A percentile compares a stretch with the other conserved stretches of the same genome.
Conservation (phyloP, 1,140 invertebrate species). For the Drosophila subpulchrella region DNA sequence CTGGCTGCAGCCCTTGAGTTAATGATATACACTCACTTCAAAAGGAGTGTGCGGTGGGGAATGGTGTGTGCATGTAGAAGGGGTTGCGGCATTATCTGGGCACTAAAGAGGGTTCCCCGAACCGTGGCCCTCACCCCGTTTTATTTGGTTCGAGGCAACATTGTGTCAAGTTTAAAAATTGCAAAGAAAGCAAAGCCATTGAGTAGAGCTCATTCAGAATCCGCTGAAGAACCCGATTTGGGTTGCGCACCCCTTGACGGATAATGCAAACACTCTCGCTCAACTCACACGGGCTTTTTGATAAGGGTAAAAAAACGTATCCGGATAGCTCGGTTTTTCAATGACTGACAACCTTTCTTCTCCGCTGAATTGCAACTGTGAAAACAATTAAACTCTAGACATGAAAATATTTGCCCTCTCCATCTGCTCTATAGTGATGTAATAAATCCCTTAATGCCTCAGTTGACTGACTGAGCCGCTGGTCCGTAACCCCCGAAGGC, state of each 20-base stretch:
- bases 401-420: conserved; percentile 70
- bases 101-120: conserved; percentile 48
- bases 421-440: conserved; percentile 55
- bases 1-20: conserved; percentile 70
- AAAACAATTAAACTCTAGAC: conserved; percentile 77
- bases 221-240: conserved; percentile 48
- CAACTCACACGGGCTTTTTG: conserved; percentile 45
- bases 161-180: conserved; percentile 75
- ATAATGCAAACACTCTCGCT: conserved; percentile 55
- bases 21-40: conserved; percentile 82
- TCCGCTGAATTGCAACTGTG: conserved; percentile 69
- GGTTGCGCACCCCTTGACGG: conserved; percentile 54
- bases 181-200: conserved; percentile 61
- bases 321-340: conserved; percentile 61
- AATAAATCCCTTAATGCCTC: conserved; percentile 71
- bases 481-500: conserved; percentile 24
- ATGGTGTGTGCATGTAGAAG: neutral
- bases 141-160: conserved; percentile 58
- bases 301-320: conserved; percentile 59
- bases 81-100: conserved; percentile 49
- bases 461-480: conserved; percentile 42
- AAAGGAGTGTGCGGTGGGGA: conserved; percentile 43
- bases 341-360: conserved; percentile 62
- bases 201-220: conserved; percentile 45
- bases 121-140: conserved; percentile 12